These are phyloP conservation scores for Semotilus atromaculatus DNA, from an alignment of 2,797 vertebrate genomes.

Conservation along the genomic window DNA sequence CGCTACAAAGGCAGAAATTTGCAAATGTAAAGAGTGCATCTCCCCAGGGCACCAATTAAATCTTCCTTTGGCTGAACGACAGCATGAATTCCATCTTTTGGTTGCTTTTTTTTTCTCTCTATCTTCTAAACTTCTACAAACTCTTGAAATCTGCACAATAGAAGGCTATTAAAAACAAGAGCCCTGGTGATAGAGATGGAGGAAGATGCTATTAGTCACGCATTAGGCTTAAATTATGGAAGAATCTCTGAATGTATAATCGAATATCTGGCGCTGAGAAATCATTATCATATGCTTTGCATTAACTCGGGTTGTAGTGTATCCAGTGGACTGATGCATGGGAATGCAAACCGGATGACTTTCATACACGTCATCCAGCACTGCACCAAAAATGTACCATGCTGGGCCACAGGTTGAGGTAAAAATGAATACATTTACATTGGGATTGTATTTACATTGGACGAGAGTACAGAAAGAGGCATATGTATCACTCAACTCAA, in stretches of 20 bases:
- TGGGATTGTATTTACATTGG: constrained; percentile 9
- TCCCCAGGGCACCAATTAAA: constrained; percentile 83
- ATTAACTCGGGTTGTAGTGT: constrained; percentile 63
- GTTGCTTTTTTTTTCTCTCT: constrained; percentile 60
- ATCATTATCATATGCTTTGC: constrained; percentile 70
- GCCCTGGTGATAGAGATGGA: constrained; percentile 68
- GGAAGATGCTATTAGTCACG: constrained; percentile 76
- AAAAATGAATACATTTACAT: constrained; percentile 25
- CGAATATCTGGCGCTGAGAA: constrained; percentile 70
- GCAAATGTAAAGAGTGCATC: constrained; percentile 65
- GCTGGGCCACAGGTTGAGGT: neutral
- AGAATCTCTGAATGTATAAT: constrained; percentile 78
- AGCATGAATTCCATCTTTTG: constrained; percentile 65
- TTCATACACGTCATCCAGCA: neutral
- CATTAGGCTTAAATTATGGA: constrained; percentile 77
- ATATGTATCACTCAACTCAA: constrained; percentile 20
- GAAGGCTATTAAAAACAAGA: constrained; percentile 69
- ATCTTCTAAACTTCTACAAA: constrained; percentile 68
- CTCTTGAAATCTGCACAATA: constrained; percentile 66
- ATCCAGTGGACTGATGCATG: neutral
- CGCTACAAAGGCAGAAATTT: constrained; percentile 74
- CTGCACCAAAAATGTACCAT: constrained; percentile 1
- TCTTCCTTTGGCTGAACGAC: constrained; percentile 76
- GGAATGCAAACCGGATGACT: constrained; percentile 5
- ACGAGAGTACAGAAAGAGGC: neutral